Conservation (phyloP, 2,797 vertebrate genomes). For the Aselliscus stoliczkanus region DNA sequence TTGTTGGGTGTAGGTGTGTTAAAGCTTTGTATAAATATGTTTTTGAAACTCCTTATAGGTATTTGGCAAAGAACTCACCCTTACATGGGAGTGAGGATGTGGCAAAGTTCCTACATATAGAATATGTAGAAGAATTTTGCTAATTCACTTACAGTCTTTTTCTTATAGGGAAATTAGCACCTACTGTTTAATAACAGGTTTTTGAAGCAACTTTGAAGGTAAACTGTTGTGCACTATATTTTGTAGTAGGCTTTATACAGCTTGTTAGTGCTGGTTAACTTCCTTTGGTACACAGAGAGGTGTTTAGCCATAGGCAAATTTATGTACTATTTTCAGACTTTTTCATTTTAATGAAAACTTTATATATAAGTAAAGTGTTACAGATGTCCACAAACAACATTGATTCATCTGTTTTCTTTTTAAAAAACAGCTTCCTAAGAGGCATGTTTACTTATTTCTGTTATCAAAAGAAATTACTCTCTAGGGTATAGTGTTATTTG, state of each 20-base stretch:
- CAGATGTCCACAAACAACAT: slow-evolving; percentile 27
- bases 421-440: not conserved
- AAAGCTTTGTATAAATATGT: not conserved
- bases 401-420: slow-evolving; percentile 31
- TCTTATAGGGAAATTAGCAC: slow-evolving; percentile 24
- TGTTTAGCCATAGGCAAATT: not conserved
- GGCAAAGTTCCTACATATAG: not conserved
- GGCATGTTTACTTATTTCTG: slow-evolving; percentile 55
- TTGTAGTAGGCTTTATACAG: slow-evolving; percentile 13
- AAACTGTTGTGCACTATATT: not conserved
- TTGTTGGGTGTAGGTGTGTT: not conserved
- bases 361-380: not conserved
- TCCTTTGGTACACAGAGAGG: not conserved
- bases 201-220: not conserved
- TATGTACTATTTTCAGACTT: slow-evolving; percentile 26
- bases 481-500: slow-evolving; percentile 40
- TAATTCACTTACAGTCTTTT: slow-evolving; percentile 23
- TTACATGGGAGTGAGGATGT: not conserved
- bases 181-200: not conserved
- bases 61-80: slow-evolving; percentile 28
- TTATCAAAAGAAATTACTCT: slow-evolving; percentile 59
- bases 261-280: not conserved
- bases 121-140: not conserved
- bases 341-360: slow-evolving; percentile 17
- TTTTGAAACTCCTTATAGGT: slow-evolving; percentile 25